Evolutionary conservation across 2,888 invertebrate species (phyloP).

Genomic region (Hyposoter dolosus): DNA sequence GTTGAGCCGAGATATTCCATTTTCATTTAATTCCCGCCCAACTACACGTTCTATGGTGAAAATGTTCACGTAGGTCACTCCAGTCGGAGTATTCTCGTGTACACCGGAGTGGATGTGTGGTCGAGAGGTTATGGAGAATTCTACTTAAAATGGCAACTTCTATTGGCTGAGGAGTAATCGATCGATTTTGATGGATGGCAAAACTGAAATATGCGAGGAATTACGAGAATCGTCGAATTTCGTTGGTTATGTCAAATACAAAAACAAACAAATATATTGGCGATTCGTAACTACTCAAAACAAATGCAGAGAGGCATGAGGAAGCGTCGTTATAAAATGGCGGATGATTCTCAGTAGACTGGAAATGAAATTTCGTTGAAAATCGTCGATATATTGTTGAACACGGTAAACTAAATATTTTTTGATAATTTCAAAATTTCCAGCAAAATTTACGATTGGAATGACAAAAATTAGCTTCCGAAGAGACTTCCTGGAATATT

Average conservation of each 20-base stretch:
- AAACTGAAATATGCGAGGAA: not conserved
- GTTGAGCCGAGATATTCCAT: conserved; percentile 37
- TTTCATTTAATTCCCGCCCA: conserved; percentile 63
- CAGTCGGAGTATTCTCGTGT: not conserved
- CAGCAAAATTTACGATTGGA: no score
- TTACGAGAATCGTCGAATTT: not conserved
- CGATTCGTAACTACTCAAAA: not conserved
- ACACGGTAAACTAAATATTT: no score
- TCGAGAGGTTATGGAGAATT: not conserved
- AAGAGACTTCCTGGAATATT: no score
- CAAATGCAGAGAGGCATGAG: not conserved
- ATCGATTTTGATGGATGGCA: not conserved
- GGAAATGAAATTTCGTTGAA: no score
- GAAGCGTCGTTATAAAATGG: conserved; percentile 3
- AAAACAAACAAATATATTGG: no score
- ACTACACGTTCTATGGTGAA: conserved; percentile 42
- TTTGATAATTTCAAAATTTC: no score
- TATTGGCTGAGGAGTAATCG: not conserved
- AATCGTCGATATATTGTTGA: no score
- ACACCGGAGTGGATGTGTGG: not conserved
- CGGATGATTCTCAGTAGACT: conserved; percentile 60
- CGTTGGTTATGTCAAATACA: not conserved
- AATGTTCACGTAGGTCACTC: conserved; percentile 46
- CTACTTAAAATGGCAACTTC: not conserved
- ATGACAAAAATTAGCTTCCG: no score